A percentile compares a stretch with the other conserved stretches of the same genome.
Conservation (phyloP, 2,888 invertebrate species). For the Allolobophora icterica region DNA sequence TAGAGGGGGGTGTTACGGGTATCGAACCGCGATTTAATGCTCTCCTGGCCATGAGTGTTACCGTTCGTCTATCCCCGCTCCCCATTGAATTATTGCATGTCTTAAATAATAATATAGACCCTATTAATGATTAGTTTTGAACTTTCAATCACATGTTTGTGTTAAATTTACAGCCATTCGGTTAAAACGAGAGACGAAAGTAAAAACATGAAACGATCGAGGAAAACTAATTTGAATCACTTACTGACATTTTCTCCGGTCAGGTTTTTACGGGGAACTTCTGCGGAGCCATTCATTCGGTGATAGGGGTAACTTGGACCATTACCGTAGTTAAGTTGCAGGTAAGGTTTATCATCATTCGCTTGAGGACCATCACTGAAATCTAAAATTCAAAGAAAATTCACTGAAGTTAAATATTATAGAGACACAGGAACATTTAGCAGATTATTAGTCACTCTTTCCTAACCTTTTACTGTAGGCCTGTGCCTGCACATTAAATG, state of each 20-base stretch:
- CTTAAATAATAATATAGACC: no score
- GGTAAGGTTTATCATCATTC: constrained; percentile 43
- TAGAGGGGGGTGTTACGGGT: no score
- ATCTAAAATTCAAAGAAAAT: constrained; percentile 18
- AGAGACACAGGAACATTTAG: background rate
- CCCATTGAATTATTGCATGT: no score
- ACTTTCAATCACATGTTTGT: background rate
- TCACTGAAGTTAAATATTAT: background rate
- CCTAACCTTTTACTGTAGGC: no score
- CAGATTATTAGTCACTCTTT: background rate
- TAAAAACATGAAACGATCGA: background rate
- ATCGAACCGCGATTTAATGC: no score
- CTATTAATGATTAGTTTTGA: no score
- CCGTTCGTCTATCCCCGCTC: no score
- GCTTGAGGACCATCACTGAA: background rate
- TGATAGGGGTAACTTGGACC: constrained; percentile 43
- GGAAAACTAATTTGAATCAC: background rate
- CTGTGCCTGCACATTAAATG: no score
- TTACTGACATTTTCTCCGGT: background rate
- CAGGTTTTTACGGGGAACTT: constrained; percentile 31
- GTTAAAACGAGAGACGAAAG: background rate
- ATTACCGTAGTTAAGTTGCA: constrained; percentile 44
- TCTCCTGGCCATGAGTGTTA: no score
- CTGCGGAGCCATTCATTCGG: constrained; percentile 23
- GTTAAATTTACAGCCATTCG: background rate